Percentiles rank a stretch among this genome's conserved stretches.
These are phyloP conservation scores for Calephelis nemesis DNA, from an alignment of 1,140 invertebrate species.

Conservation along the genomic window DNA sequence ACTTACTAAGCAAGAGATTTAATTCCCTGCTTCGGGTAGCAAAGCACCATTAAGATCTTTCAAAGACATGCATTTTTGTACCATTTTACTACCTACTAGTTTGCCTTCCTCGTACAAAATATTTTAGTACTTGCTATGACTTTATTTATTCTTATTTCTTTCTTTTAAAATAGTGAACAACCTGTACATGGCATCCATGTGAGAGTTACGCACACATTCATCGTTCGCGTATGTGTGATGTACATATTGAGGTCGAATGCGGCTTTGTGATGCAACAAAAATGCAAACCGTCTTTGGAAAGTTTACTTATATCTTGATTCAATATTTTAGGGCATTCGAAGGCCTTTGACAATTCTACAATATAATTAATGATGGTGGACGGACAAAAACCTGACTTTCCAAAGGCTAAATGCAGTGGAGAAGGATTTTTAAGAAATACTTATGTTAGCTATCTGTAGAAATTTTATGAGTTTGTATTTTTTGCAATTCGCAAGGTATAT, in stretches of 20 bases:
- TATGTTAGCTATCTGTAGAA: background rate
- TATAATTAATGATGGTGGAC: conserved; percentile 27
- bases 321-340: conserved; percentile 33
- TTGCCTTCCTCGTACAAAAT: too few relatives aligned
- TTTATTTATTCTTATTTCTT: background rate
- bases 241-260: conserved; percentile 62
- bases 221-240: conserved; percentile 36
- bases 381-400: conserved; percentile 19
- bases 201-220: conserved; percentile 41
- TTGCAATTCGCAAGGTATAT: too few relatives aligned
- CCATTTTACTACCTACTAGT: too few relatives aligned
- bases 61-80: too few relatives aligned
- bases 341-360: conserved; percentile 29
- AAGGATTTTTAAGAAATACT: background rate
- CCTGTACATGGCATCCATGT: conserved; percentile 48
- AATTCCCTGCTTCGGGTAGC: too few relatives aligned
- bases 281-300: conserved; percentile 47
- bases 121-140: too few relatives aligned
- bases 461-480: background rate
- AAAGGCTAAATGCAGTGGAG: conserved; percentile 5
- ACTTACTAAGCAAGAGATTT: too few relatives aligned
- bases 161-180: conserved; percentile 37
- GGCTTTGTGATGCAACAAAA: conserved; percentile 59
- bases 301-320: conserved; percentile 45
- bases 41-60: too few relatives aligned